Conservation (phyloP, 2,888 invertebrate genomes). For the Chironomus tentans region DNA sequence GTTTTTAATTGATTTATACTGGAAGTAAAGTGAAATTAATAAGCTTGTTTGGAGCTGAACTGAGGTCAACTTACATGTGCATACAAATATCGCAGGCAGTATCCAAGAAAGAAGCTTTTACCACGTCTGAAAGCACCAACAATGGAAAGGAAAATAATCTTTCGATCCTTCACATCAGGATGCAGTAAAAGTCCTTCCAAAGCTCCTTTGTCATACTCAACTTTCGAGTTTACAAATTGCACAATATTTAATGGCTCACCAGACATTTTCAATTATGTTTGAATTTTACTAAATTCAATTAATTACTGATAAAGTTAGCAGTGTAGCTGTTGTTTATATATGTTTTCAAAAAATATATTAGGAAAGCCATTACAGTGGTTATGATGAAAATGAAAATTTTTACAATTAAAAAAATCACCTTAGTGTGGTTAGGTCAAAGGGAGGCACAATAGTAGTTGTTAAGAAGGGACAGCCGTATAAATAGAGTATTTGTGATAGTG, state of each 20-base stretch:
- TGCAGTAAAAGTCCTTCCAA: constrained; percentile 7
- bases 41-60: not conserved
- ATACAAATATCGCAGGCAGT: constrained; percentile 20
- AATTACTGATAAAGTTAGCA: not conserved
- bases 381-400: no score
- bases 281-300: not conserved
- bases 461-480: no score
- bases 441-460: no score
- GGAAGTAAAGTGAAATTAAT: not conserved
- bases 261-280: not conserved
- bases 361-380: not conserved
- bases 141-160: constrained; percentile 12
- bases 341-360: no score
- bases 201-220: not conserved
- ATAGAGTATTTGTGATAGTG: no score
- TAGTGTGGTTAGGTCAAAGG: not conserved
- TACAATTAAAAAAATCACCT: not conserved
- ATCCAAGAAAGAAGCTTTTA: constrained; percentile 26
- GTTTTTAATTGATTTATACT: constrained; percentile 15
- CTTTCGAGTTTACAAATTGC: not conserved
- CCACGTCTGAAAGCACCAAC: constrained; percentile 26
- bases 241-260: constrained; percentile 6
- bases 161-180: constrained; percentile 7
- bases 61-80: not conserved
- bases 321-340: not conserved